Base-by-base conservation (phyloP, 2,888 invertebrate species). In the Latrodectus elegans region DNA sequence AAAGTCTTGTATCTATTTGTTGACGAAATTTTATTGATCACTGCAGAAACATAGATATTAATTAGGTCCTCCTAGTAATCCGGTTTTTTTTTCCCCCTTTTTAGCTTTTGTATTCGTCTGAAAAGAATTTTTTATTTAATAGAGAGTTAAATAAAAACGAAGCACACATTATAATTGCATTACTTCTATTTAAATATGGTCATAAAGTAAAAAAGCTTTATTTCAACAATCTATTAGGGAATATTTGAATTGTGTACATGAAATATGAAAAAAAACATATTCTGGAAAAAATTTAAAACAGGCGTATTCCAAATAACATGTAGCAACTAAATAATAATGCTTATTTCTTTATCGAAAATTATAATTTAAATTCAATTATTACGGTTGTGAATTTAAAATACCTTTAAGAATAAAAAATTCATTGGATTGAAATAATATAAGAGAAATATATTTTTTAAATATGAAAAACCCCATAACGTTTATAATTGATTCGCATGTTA, bases 1-100 rank as follows among this genome's bases (percentile, higher is more conserved):
- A 38, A 38, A 38, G 38, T 38, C 38, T 38, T 76, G 70, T 70
- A 75, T 75, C 53, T 51, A 70, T 70, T 83, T 71, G 49, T 76
- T 68, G 60, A 17, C 26, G 10, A n/a, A 64, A 83, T 76, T 75
- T 76, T 55, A 75, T 53, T 51, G 64, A 52, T 67, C 12, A 12
- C 8, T 15, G 12, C 38, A 11, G 22, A 52, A 51, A 72, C 55
- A 15, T 15, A 53, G 55, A 70, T 55, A 78, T 70, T 78, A 71
- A 70, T 78, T 78, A 78, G 15, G 55, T 9, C 14, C 60, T 74
- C 55, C 26, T 22, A 26, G 55, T 10, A 0, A 55, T 15, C 15
- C 2, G 22, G 8, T 71, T 6, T 71, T 51, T 71, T 51, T 38
- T 51, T 71, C 10, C 1, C 1, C 1, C 10, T 14, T 8, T 51